These are phyloP conservation scores for Cettia cetti DNA, from an alignment of 2,113 vertebrate species.

Conservation along the genomic window DNA sequence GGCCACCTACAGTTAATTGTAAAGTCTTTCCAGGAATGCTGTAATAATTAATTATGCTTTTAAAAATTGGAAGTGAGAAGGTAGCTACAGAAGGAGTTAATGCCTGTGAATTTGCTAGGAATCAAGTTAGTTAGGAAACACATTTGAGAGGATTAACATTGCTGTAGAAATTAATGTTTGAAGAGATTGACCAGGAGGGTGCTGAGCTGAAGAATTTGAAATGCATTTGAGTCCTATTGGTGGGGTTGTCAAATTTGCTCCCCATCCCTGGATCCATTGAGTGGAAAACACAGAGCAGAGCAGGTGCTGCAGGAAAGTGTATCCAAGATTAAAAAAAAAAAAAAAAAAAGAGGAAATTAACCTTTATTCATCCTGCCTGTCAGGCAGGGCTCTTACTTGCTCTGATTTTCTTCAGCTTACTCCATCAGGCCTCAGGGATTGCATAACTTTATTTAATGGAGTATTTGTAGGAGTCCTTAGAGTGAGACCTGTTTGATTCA, in stretches of 20 bases:
- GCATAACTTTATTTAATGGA: background rate
- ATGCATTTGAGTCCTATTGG: background rate
- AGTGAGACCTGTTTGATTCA: background rate
- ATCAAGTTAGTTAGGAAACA: background rate
- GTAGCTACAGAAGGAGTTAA: conserved; percentile 15
- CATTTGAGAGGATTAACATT: conserved; percentile 58
- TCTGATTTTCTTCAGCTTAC: background rate
- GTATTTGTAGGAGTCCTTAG: background rate
- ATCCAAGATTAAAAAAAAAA: background rate
- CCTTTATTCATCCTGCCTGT: background rate
- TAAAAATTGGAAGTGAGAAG: background rate
- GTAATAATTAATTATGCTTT: background rate
- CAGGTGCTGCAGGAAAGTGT: background rate
- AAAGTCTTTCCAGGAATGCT: background rate
- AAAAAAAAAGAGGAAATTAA: background rate
- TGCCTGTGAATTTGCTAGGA: background rate
- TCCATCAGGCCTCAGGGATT: background rate
- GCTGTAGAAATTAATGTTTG: conserved; percentile 38
- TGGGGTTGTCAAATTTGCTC: background rate
- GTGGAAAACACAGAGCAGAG: background rate
- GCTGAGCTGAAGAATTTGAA: background rate
- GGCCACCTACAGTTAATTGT: background rate
- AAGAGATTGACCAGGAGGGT: background rate
- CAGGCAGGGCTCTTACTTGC: background rate
- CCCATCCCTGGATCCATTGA: background rate